Percentiles rank a stretch among this genome's conserved stretches.
These are phyloP conservation scores for Melopsittacus undulatus DNA, from an alignment of 2,797 vertebrate species.

Conservation along the genomic window DNA sequence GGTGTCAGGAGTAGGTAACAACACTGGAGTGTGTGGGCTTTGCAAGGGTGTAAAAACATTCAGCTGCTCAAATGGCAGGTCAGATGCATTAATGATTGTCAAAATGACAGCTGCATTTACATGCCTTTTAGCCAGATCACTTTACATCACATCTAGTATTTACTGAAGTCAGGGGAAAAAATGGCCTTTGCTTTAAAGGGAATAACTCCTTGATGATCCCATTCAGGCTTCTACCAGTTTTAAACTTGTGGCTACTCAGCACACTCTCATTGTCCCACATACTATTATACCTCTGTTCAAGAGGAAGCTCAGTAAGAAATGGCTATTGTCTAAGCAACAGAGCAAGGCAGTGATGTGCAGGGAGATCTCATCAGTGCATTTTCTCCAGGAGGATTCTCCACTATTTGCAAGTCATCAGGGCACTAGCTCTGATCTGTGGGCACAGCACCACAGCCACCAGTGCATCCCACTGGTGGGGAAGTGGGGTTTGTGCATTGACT, in stretches of 20 bases:
- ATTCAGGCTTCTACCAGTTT: background rate
- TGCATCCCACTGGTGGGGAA: background rate
- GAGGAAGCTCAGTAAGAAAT: background rate
- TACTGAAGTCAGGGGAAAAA: background rate
- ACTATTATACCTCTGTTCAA: background rate
- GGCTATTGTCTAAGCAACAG: background rate
- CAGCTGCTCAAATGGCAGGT: background rate
- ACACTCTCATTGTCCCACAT: background rate
- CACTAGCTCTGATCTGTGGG: rapidly evolving
- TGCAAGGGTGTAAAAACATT: background rate
- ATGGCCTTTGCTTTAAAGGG: background rate
- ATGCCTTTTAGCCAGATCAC: slow-evolving; percentile 3
- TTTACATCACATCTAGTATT: background rate
- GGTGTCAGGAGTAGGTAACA: background rate
- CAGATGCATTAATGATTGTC: background rate
- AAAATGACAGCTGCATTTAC: background rate
- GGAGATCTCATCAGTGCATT: background rate
- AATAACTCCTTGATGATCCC: background rate
- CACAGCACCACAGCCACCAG: background rate
- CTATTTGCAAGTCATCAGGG: background rate
- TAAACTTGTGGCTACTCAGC: background rate
- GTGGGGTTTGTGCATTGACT: background rate
- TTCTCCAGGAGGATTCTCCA: background rate
- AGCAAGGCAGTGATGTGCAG: background rate
- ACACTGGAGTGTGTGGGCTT: background rate